These are phyloP conservation scores for Xerus inauris DNA, from an alignment of 2,113 vertebrate species.

Conservation along the genomic window DNA sequence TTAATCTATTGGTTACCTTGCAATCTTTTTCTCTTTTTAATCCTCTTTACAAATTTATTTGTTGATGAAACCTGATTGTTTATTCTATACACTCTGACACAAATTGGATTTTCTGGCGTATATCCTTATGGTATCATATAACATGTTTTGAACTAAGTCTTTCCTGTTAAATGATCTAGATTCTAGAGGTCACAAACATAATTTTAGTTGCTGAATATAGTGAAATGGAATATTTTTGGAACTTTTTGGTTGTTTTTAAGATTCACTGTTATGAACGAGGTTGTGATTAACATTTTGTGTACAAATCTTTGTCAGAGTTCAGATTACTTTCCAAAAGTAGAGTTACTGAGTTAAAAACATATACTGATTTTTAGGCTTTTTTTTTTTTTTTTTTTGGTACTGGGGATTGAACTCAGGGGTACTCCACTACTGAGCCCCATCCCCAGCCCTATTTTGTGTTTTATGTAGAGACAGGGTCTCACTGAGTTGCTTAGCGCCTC, in stretches of 20 bases:
- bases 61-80: background rate
- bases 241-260: background rate
- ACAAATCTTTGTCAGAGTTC: background rate
- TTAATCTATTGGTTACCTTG: background rate
- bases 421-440: no score
- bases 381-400: no score
- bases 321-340: background rate
- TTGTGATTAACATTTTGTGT: background rate
- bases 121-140: background rate
- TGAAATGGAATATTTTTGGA: background rate
- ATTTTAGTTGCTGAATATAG: background rate
- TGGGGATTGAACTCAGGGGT: no score
- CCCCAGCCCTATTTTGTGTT: no score
- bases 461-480: no score
- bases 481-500: no score
- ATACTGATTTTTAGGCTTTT: background rate
- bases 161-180: constrained; percentile 38
- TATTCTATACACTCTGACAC: background rate
- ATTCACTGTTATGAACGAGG: background rate
- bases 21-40: background rate
- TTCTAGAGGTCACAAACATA: background rate
- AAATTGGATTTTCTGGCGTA: constrained; percentile 28
- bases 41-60: background rate
- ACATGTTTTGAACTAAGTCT: background rate
- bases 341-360: background rate